Base-by-base conservation (phyloP, 2,113 vertebrate genomes). In the Psophia crepitans region DNA sequence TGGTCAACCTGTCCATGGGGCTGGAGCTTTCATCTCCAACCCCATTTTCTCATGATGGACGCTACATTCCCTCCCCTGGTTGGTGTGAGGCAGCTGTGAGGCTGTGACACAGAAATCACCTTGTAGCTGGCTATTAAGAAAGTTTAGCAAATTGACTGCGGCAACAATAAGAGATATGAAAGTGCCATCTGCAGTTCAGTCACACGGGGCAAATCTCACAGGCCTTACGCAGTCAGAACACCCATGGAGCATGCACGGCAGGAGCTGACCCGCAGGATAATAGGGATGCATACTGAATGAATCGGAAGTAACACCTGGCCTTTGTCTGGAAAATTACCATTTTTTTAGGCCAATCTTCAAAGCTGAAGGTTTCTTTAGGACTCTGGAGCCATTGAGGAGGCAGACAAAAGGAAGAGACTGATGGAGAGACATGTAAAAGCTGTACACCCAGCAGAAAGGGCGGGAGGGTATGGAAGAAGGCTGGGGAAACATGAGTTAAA, bases 281-380 rank as follows among this genome's bases (percentile, higher is more conserved):
- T 95, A 84, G 86, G 57, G 89, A 95, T 95, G 86, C 86, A 94
- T 94, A 93, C 76, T 76, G 92, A 93, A 96, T 92, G 86, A 95
- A 93, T 97, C 43, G 89, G 92, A 97, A 97, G 89, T 96, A 93
- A 95, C 91, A 97, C 92, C 97, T 97, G 92, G 90, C 86, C 93
- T 97, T 97, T 97, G 89, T 97, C 94, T 96, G 96, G 88, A 93
- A 96, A 97, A 97, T 97, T 97, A 96, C 90, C 96, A 93, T 96
- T 96, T 97, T 96, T 97, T 97, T 97, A 97, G 96, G 95, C 92
- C 92, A 93, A 2, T 81, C 92, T 97, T 97, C 96, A 97, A 97
- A 96, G 94, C 92, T 49, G 83, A 94, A 93, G 75, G 75, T 96
- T 97, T 97, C 95, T 97, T 96, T 96, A 95, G 90, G 96, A 95